These are phyloP conservation scores for Aurelia coerulea DNA, from an alignment of 30 jellyfish, hydroid and myxozoan genomes.

Conservation along the genomic window DNA sequence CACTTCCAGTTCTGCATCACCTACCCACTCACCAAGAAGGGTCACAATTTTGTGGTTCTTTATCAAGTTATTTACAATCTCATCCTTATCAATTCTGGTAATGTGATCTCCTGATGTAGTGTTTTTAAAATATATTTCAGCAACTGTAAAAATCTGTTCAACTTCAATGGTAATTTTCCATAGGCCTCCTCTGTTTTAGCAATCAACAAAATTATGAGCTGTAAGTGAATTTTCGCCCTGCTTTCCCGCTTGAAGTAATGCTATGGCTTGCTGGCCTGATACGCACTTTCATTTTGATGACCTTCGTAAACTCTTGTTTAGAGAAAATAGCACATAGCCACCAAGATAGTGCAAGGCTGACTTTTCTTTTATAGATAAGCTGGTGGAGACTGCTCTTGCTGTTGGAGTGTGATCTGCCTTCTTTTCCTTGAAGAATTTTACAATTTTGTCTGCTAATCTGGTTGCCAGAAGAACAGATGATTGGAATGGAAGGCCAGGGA, in stretches of 20 bases:
- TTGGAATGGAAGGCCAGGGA: no score
- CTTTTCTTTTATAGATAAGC: neutral
- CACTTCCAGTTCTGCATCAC: slow-evolving; percentile 8
- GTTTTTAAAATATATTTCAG: neutral
- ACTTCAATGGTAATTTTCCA: slow-evolving; percentile 8
- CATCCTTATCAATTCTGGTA: no score
- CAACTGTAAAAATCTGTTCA: slow-evolving; percentile 10
- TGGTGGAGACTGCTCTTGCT: neutral
- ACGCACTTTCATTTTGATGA: neutral
- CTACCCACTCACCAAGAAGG: neutral
- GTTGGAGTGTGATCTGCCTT: neutral
- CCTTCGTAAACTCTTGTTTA: neutral
- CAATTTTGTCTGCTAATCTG: no score
- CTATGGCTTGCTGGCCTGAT: neutral
- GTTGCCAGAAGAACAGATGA: no score
- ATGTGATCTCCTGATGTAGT: no score
- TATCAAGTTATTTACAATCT: no score
- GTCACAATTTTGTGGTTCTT: no score
- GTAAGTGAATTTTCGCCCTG: no score
- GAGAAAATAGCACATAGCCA: neutral
- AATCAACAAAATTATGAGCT: slow-evolving; percentile 2
- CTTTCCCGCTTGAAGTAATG: no score
- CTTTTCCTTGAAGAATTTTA: no score
- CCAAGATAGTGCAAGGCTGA: neutral
- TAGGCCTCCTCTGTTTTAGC: slow-evolving; percentile 18